Percentiles rank a stretch among this genome's conserved stretches.
Evolutionary conservation across 2,888 invertebrate species (phyloP).

Genomic region (Blastobasis adustella): DNA sequence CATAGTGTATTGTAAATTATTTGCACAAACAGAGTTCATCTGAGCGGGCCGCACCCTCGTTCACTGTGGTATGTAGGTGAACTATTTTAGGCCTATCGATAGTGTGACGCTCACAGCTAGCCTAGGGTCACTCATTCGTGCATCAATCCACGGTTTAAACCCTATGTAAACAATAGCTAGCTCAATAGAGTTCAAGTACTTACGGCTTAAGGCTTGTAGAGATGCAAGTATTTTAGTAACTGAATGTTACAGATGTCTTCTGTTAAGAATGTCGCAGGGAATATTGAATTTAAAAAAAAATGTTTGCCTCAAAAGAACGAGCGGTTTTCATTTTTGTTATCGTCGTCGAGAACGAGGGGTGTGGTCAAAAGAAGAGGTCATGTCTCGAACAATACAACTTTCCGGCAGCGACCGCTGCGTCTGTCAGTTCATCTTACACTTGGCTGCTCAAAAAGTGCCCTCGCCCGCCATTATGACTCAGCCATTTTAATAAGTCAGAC

Average conservation of each 20-base stretch:
- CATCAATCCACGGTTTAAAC: too few species aligned
- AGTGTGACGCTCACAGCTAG: too few species aligned
- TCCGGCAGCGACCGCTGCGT: not conserved
- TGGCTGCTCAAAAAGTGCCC: not conserved
- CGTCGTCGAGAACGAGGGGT: not conserved
- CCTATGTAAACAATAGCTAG: too few species aligned
- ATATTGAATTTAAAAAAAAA: too few species aligned
- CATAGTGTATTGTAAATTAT: not conserved
- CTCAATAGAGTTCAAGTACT: too few species aligned
- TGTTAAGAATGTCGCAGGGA: too few species aligned
- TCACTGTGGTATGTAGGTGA: not conserved
- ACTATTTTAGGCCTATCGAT: not conserved
- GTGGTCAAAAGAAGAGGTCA: not conserved
- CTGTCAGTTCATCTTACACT: not conserved
- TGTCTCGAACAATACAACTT: not conserved
- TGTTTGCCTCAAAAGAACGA: too few species aligned
- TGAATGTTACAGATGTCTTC: too few species aligned
- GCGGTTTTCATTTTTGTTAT: not conserved
- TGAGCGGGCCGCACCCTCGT: conserved; percentile 3
- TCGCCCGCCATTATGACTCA: not conserved
- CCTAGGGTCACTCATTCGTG: too few species aligned
- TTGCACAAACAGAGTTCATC: not conserved
- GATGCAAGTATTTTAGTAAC: too few species aligned
- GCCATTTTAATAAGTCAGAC: not conserved
- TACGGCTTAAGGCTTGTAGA: too few species aligned